A percentile compares a stretch with the other conserved stretches of the same genome.
Evolutionary conservation across 1,140 invertebrate genomes (phyloP).

Genomic region (Heliconius himera): DNA sequence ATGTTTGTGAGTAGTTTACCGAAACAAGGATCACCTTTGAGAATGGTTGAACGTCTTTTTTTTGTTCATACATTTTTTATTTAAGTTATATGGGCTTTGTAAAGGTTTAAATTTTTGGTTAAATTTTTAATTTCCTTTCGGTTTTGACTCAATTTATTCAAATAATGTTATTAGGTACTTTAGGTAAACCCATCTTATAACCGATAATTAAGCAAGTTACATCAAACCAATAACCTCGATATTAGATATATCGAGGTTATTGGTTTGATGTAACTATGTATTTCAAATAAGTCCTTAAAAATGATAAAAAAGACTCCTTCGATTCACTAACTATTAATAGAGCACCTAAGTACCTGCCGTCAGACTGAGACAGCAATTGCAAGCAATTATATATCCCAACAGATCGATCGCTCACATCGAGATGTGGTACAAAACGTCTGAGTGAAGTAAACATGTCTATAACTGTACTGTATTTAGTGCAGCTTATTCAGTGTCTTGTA

Average conservation of each 20-base stretch:
- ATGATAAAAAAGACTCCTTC: too few species aligned
- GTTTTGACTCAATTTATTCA: too few species aligned
- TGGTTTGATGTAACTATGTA: too few species aligned
- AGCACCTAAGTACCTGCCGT: not conserved
- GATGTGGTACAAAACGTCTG: not conserved
- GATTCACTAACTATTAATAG: not conserved
- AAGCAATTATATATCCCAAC: not conserved
- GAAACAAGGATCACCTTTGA: not conserved
- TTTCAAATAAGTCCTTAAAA: too few species aligned
- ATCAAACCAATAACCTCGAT: too few species aligned
- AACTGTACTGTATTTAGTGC: not conserved
- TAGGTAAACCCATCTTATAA: too few species aligned
- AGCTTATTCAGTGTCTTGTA: not conserved
- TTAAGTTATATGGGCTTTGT: not conserved
- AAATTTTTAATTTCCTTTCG: too few species aligned
- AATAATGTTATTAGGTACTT: too few species aligned
- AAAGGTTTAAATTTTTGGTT: not conserved
- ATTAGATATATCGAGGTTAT: too few species aligned
- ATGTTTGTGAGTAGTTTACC: slow-evolving; percentile 1
- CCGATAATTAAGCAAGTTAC: too few species aligned
- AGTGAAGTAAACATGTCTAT: slow-evolving; percentile 3
- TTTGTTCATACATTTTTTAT: not conserved
- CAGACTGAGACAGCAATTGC: not conserved
- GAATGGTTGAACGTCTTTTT: not conserved
- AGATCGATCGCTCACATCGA: not conserved